These are phyloP conservation scores for Lacerta agilis DNA, from an alignment of 2,797 vertebrate genomes.

Conservation along the genomic window DNA sequence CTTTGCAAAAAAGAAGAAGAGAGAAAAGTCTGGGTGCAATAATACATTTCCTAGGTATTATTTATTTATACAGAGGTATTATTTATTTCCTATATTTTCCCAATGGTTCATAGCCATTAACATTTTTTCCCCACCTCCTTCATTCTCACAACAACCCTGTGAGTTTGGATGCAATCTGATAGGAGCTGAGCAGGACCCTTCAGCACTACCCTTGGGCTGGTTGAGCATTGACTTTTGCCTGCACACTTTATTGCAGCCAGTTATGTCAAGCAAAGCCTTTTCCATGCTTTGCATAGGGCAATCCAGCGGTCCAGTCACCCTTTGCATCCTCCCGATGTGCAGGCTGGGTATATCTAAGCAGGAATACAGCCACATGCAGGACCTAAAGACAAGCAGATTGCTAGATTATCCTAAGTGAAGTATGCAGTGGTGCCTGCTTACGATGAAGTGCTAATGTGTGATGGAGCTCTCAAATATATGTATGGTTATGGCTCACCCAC, in stretches of 20 bases:
- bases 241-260: neutral
- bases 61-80: neutral
- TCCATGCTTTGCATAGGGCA: neutral
- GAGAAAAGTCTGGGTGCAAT: neutral
- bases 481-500: neutral
- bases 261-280: neutral
- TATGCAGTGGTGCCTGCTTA: neutral
- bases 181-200: neutral
- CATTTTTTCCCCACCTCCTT: neutral
- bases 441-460: too few relatives aligned
- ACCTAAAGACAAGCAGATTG: neutral
- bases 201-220: neutral
- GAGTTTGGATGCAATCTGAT: neutral
- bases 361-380: neutral
- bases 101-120: neutral
- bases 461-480: too few relatives aligned
- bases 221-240: neutral
- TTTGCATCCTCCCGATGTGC: neutral
- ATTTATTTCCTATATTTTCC: neutral
- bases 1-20: too few relatives aligned
- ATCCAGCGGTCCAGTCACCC: neutral
- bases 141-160: too few relatives aligned
- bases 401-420: neutral
- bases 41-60: too few relatives aligned
- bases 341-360: neutral